Evolutionary conservation across 35 echinoderm and acorn worm species (phyloP).

Genomic region (Amphiura filiformis): DNA sequence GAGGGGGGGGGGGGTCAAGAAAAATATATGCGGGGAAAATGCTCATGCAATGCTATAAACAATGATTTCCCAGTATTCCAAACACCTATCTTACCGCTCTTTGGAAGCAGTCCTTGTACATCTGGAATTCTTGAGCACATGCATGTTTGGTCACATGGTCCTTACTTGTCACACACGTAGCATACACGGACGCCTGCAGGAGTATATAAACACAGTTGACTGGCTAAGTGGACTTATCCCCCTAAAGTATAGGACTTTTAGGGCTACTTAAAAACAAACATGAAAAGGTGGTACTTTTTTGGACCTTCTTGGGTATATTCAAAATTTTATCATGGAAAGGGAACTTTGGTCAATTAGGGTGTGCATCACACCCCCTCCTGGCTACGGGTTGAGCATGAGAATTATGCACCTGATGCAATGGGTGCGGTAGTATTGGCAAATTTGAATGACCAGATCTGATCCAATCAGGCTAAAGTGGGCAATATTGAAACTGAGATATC

Average conservation of each 20-base stretch:
- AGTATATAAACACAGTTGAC: not conserved
- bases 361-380: no score
- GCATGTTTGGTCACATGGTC: conserved; percentile 9
- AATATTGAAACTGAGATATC: no score
- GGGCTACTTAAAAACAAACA: not conserved
- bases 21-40: no score
- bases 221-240: not conserved
- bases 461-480: no score
- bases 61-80: no score
- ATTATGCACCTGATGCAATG: no score
- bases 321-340: not conserved
- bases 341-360: no score
- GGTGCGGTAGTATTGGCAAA: no score
- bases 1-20: no score
- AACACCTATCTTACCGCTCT: conserved; percentile 44
- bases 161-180: conserved; percentile 16
- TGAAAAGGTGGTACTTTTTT: not conserved
- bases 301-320: not conserved
- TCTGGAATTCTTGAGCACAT: conserved; percentile 35
- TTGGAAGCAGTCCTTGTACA: conserved; percentile 47
- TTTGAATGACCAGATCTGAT: no score
- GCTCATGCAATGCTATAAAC: no score
- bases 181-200: conserved; percentile 29
- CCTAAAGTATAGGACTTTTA: not conserved
- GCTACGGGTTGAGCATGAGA: no score